Percentiles rank a stretch among this genome's conserved stretches.
phyloP scores from a whole-genome alignment of 2,113 vertebrate genomes.

The Apeltes quadracus region DNA sequence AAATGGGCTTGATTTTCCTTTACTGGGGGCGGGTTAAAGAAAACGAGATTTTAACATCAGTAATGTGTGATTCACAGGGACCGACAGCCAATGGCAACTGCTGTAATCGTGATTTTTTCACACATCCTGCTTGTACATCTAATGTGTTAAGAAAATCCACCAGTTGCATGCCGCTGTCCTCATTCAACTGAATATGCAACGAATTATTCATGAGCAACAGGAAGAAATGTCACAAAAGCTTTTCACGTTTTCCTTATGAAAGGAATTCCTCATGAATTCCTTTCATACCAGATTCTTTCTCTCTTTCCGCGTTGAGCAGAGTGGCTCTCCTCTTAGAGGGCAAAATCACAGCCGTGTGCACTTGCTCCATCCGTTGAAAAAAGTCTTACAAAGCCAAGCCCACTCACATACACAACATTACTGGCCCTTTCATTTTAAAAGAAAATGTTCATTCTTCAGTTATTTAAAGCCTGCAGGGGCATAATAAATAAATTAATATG shows the following conservation, averaged over 20 bases:
- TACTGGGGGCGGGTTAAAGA: background rate
- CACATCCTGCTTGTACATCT: background rate
- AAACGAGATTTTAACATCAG: background rate
- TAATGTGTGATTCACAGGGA: no score
- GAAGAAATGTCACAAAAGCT: slow-evolving; percentile 37
- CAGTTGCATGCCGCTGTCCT: background rate
- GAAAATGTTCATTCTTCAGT: background rate
- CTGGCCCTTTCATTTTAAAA: background rate
- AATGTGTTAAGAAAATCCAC: slow-evolving; percentile 13
- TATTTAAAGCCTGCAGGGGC: background rate
- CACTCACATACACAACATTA: background rate
- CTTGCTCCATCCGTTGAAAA: slow-evolving; percentile 12
- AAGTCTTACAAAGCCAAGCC: background rate
- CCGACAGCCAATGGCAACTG: no score
- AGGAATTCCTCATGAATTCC: slow-evolving; percentile 36
- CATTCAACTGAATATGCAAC: slow-evolving; percentile 25
- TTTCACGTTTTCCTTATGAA: slow-evolving; percentile 33
- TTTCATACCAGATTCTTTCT: slow-evolving; percentile 24
- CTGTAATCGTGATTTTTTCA: background rate
- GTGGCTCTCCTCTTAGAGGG: slow-evolving; percentile 50
- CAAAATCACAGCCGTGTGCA: slow-evolving; percentile 19
- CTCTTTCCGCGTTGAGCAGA: slow-evolving; percentile 15
- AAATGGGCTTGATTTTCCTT: background rate
- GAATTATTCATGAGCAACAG: slow-evolving; percentile 53
- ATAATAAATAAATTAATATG: background rate